Evolutionary conservation across 2,888 invertebrate genomes (phyloP), one percentile per base, ranked within the genome.

Genomic region (Lycophotia porphyrea): DNA sequence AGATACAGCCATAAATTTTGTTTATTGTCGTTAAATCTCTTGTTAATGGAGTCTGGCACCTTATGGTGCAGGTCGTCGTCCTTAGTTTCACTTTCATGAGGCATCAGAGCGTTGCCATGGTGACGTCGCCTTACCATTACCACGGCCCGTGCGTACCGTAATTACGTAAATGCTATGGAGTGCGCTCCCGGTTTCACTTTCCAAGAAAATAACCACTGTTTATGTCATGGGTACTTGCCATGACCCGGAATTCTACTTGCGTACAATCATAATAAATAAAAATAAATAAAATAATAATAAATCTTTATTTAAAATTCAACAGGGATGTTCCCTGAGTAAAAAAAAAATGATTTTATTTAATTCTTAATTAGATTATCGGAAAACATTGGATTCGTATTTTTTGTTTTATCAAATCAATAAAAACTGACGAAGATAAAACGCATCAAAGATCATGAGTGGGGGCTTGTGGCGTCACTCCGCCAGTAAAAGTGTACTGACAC

Each of bases 71-170:
- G 92, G 90, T 93, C 91, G 88, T 85, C 85, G 89, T 89, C 89
- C 92, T 84, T 78, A 87, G 90, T 94, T 95, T 94, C 93, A 94
- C 94, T 95, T 94, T 94, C 92, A 85, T 90, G 90, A 88, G 87
- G 91, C 92, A 94, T 93, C 91, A 92, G 92, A 92, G 92, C 93
- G 92, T 93, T 92, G 91, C 93, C 91, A 93, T 93, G 92, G 93
- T 66, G 84, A 84, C 82, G 90, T 88, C 88, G 87, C 82, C 77
- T 74, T 49, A 61, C 60, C 81, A 88, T 58, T 47, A 73, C 71
- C 83, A 89, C 92, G 91, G 92, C 89, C 84, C 81, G 82, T 91
- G 91, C 90, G 83, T 91, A 86, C 88, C 80, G 87, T 92, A 92
- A 93, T 94, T 92, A 90, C 90, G 90, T 91, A 91, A 93, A 91